phyloP scores from a whole-genome alignment of 2,888 invertebrate genomes.

The Cordilura impudica region DNA sequence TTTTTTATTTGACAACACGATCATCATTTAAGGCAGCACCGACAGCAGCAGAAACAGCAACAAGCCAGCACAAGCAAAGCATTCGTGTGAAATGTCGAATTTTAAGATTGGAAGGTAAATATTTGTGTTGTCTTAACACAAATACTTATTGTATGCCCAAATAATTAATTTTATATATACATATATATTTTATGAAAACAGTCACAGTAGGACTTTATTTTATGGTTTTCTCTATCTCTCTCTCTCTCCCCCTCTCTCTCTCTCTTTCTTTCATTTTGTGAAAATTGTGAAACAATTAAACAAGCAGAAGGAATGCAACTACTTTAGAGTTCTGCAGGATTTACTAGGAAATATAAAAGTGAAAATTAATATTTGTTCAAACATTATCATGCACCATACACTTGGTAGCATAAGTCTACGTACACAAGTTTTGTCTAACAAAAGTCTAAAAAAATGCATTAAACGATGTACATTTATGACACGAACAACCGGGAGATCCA shows the following conservation, averaged over 20 bases:
- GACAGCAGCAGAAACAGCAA: neutral
- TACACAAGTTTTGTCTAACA: too few species aligned
- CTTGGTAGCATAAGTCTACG: too few species aligned
- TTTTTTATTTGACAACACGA: slow-evolving; percentile 2
- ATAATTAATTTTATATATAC: slow-evolving; percentile 53
- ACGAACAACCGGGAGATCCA: too few species aligned
- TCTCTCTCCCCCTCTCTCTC: too few species aligned
- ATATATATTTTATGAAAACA: neutral
- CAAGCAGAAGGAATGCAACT: neutral
- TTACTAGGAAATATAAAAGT: neutral
- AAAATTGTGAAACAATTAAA: neutral
- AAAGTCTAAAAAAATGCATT: too few species aligned
- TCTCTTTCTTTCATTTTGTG: neutral
- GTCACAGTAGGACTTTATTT: slow-evolving; percentile 2
- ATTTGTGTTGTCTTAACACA: slow-evolving; percentile 57
- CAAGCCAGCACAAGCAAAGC: neutral
- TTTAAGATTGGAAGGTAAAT: slow-evolving; percentile 48
- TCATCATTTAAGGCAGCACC: slow-evolving; percentile 16
- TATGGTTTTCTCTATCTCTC: too few species aligned
- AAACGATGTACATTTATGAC: too few species aligned
- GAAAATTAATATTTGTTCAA: too few species aligned
- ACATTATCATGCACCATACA: too few species aligned
- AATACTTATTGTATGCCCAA: slow-evolving; percentile 44
- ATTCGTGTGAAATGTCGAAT: slow-evolving; percentile 57
- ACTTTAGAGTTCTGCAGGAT: neutral